phyloP scores from a whole-genome alignment of 1,140 invertebrate genomes.

The Euura lappo region DNA sequence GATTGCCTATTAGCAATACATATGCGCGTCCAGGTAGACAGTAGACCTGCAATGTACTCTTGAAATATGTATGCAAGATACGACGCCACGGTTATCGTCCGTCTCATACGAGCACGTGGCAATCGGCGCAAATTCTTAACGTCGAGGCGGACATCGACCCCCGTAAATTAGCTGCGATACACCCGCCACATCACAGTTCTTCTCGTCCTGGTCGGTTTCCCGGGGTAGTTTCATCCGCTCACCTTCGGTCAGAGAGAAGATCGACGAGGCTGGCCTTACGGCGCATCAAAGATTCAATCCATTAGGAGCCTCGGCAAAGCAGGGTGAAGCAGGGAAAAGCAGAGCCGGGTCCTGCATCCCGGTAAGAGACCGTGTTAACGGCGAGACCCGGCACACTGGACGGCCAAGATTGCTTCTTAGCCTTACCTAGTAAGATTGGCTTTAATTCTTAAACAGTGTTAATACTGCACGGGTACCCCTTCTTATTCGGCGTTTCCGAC shows the following conservation, averaged over 20 bases:
- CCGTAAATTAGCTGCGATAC: neutral
- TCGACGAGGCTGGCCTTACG: conserved; percentile 41
- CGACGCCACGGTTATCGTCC: neutral
- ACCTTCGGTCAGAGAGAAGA: conserved; percentile 21
- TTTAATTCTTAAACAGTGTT: conserved; percentile 50
- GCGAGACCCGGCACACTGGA: neutral
- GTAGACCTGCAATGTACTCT: neutral
- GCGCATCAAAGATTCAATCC: conserved; percentile 50
- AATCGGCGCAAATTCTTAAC: neutral
- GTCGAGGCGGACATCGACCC: neutral
- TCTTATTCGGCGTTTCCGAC: neutral
- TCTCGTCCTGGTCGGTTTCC: neutral
- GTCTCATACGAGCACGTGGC: neutral
- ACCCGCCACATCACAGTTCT: neutral
- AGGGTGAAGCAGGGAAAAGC: conserved; percentile 10
- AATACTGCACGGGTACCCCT: conserved; percentile 41
- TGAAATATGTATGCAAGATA: neutral
- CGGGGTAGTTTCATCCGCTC: neutral
- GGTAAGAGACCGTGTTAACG: neutral
- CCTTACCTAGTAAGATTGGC: conserved; percentile 48
- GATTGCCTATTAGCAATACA: neutral
- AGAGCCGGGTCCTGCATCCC: neutral
- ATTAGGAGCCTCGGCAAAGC: conserved; percentile 36
- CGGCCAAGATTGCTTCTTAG: conserved; percentile 29
- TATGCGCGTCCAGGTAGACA: too few species aligned